phyloP scores from a whole-genome alignment of 2,113 vertebrate species.

The Todiramphus chloris region DNA sequence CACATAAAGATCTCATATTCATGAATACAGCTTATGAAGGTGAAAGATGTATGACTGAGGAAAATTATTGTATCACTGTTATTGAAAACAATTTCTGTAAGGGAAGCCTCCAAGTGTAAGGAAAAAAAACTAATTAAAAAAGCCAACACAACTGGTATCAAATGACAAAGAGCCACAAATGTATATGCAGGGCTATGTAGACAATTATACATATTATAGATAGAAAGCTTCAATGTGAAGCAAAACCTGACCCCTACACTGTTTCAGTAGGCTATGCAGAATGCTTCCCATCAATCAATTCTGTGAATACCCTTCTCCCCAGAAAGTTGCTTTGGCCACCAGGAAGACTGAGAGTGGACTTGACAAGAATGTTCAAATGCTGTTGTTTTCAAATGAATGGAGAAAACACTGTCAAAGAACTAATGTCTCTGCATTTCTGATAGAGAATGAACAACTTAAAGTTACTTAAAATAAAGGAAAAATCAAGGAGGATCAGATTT shows the following conservation, averaged over 20 bases:
- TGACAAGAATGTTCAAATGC: neutral
- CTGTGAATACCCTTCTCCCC: neutral
- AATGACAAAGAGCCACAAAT: neutral
- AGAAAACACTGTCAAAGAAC: neutral
- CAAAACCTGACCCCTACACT: neutral
- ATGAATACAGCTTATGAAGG: neutral
- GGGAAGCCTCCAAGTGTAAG: neutral
- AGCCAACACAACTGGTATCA: neutral
- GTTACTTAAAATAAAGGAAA: neutral
- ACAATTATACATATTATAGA: neutral
- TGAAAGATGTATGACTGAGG: neutral
- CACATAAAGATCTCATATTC: neutral
- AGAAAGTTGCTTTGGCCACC: neutral
- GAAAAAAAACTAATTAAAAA: neutral
- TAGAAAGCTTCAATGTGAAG: neutral
- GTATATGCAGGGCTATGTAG: neutral
- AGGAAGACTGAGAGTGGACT: neutral
- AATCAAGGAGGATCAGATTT: neutral
- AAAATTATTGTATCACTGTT: neutral
- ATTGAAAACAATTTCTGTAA: neutral
- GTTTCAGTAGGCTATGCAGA: neutral
- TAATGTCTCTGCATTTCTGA: neutral
- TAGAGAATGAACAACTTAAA: neutral
- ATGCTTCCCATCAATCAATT: neutral
- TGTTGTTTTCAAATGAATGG: neutral